Base-by-base conservation (phyloP, 2,888 invertebrate genomes). In the Odontocolon sp. region DNA sequence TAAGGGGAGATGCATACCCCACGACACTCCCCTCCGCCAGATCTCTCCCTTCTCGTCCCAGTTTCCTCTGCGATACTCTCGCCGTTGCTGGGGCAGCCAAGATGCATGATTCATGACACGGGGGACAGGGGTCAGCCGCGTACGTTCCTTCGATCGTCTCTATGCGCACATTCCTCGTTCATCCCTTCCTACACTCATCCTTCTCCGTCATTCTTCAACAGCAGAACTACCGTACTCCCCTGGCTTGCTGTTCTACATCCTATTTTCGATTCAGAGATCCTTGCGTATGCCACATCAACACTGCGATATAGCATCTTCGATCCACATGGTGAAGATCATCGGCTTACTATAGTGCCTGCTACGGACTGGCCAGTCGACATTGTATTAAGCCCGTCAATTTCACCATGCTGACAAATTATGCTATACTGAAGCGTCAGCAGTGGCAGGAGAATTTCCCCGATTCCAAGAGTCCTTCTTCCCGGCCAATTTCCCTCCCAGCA, bases 41-140 rank as follows among this genome's bases (percentile, higher is more conserved):
- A 45, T 40, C 11, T 33, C 50, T 64, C 36, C 66, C 45, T 59
- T 45, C 66, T 45, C 80, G 83, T 76, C 82, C 81, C 77, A 83
- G 77, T 82, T 82, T 80, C 75, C 78, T 81, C 54, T 40, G 52
- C 66, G 33, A 56, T 59, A 38, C 63, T 71, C 38, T 31, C n/a
- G 50, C 73, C 45, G 61, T 40, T 76, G 63, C 81, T 81, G 80
- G 64, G 75, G 82, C 83, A 82, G 81, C 81, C 74, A 80, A 81
- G 84, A 87, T 88, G 87, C 86, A 88, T 88, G 87, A 89, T 88
- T 89, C 88, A 88, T 87, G 86, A 85, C 84, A 80, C 82, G 56
- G 79, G 84, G 85, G 81, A 86, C 82, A 81, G 74, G 26, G 57
- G 54, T 56, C 40, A 72, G 74, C 66, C 80, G 80, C 77, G 81